Base-by-base conservation (phyloP, 2,113 vertebrate genomes). In the Catharus fuscescens region DNA sequence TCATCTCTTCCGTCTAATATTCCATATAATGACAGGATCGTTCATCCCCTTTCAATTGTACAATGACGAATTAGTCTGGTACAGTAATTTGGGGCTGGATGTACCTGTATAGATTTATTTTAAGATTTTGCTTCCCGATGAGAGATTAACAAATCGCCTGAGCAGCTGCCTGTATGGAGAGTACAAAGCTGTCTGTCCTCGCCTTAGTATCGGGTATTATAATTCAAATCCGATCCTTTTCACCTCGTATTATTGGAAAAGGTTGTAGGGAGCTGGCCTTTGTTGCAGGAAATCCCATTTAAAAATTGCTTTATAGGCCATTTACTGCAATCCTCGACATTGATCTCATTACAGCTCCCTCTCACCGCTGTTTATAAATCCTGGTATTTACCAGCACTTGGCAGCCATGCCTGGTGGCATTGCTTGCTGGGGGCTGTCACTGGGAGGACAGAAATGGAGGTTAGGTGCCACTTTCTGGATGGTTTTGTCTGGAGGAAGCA, bases 261-360 rank as follows among this genome's bases (percentile, higher is more conserved):
- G 32, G 60, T 76, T 93, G 38, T 53, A 54, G 60, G 65, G 59
- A 92, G 47, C 80, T 90, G 72, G 64, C 47, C 91, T 93, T 92
- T 93, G 79, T 89, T 71, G 88, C 60, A 95, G 88, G 90, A 93
- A 95, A 92, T 90, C 94, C 88, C 69, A 62, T 95, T 92, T 90
- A 9, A 90, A 92, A 96, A 90, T 86, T 83, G 92, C 90, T 90
- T 86, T 94, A 88, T 88, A 96, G 90, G 94, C 94, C 85, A 45
- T 96, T 94, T 94, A 88, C 85, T 78, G 82, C 92, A 93, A 92
- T 92, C 71, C 93, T 95, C 72, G 23, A 80, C 86, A 79, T 7
- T 92, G 90, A 94, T 94, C 88, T 95, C 93, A 84, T 95, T 90
- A 90, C 56, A 73, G 18, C 62, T 92, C 19, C 18, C 71, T 92